These are phyloP conservation scores for Sylvicapra grimmia DNA, from an alignment of 2,113 vertebrate species.

Conservation along the genomic window DNA sequence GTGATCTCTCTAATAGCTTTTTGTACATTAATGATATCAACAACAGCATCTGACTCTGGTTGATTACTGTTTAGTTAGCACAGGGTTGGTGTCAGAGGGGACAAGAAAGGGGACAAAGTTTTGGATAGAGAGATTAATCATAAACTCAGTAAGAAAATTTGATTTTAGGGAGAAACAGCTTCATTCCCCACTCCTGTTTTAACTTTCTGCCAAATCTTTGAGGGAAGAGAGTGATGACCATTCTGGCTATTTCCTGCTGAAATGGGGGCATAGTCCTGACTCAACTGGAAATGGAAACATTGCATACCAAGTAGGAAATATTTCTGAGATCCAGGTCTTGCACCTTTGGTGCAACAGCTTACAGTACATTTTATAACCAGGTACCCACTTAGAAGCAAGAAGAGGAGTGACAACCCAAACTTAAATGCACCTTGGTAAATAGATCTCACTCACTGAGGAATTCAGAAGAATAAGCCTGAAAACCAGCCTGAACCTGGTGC, in stretches of 20 bases:
- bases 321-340: background rate
- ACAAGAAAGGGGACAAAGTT: background rate
- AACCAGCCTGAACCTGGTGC: background rate
- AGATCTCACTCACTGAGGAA: background rate
- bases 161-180: background rate
- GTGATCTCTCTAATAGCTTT: background rate
- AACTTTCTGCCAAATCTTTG: background rate
- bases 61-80: background rate
- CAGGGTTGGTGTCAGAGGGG: background rate
- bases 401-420: background rate
- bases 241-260: background rate
- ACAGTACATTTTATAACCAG: background rate
- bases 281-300: background rate
- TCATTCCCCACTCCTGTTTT: background rate
- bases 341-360: background rate
- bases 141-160: background rate
- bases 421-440: background rate
- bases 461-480: background rate
- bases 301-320: background rate
- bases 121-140: background rate
- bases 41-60: background rate
- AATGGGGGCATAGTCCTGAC: background rate
- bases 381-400: background rate
- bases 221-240: background rate
- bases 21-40: background rate